Evolutionary conservation across 2,888 invertebrate genomes (phyloP).

Genomic region (Ceraclea dissimilis): DNA sequence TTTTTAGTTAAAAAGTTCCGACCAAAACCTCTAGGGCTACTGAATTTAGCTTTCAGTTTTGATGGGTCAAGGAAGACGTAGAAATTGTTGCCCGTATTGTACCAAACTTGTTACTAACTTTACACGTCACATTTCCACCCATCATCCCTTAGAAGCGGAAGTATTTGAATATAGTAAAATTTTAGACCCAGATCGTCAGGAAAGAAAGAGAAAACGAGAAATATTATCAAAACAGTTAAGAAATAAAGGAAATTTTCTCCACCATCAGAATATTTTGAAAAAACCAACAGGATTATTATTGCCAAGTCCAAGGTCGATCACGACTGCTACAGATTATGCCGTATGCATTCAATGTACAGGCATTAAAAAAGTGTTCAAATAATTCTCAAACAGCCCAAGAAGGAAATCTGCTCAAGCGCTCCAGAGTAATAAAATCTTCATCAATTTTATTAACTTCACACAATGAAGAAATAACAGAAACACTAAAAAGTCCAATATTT

Average conservation of each 20-base stretch:
- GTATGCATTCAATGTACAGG: conserved; percentile 5
- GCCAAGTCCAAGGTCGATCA: not conserved
- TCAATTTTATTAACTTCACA: conserved; percentile 4
- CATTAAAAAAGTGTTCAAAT: conserved; percentile 6
- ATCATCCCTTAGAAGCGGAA: conserved; percentile 2
- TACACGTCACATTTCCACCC: conserved; percentile 3
- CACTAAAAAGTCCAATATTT: conserved; percentile 4
- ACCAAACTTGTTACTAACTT: conserved; percentile 7
- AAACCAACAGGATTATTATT: not conserved
- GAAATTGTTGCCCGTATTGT: conserved; percentile 8
- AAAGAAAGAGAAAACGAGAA: conserved; percentile 10
- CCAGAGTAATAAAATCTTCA: conserved; percentile 9
- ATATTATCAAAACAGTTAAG: conserved; percentile 4
- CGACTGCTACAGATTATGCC: conserved; percentile 5
- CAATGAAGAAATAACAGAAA: conserved; percentile 1
- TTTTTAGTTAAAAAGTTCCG: no score
- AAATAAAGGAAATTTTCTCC: conserved; percentile 5
- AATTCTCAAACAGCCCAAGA: not conserved
- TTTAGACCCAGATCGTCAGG: conserved; percentile 2
- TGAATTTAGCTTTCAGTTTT: no score
- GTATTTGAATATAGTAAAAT: conserved; percentile 8
- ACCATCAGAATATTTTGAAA: not conserved
- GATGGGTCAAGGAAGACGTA: not conserved
- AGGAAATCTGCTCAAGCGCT: not conserved
- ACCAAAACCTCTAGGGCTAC: no score